Base-by-base conservation (phyloP, 2,888 invertebrate genomes). In the Antheraea assamensis region DNA sequence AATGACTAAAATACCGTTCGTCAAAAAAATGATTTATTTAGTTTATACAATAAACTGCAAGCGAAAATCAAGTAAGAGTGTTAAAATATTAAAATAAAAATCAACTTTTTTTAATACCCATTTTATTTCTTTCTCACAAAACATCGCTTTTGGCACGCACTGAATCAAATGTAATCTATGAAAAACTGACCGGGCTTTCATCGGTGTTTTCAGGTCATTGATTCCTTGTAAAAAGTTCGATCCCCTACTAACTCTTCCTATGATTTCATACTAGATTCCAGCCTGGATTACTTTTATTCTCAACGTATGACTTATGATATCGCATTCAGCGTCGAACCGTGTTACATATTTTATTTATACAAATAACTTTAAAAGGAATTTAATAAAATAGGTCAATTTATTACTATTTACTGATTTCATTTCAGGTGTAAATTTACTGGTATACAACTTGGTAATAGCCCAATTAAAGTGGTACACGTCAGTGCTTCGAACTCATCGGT, bases 181-280 rank as follows among this genome's bases (percentile, higher is more conserved):
- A 85, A 84, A 83, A 85, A 85, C 85, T 85, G 80, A 81, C 78
- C 76, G 61, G 73, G 77, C 77, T 82, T 78, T 77, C 75, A 79
- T 73, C 74, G 79, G 79, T 61, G 77, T 78, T 85, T 88, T 80
- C 85, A 83, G 88, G 85, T 86, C 88, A 88, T 88, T 82, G 87
- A 81, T 82, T 87, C 78, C 76, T 77, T 82, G 74, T 70, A 72
- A 35, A 74, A 71, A 47, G 42, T 73, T 73, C 58, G 42, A 30
- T 70, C 31, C 52, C 13, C 68, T 21, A 31, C 35, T 68, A 68
- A 35, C 68, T 68, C 35, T 66, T 66, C 19, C 66, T 68, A 68
- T 35, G 68, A n/a, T 24, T 58, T 58, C 24, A 58, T 58, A 58
- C 58, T 58, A 58, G 24, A 68, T 68, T 21, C n/a, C 13, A 68